Percentiles rank a stretch among this genome's conserved stretches.
These are phyloP conservation scores for Pararge aegeria DNA, from an alignment of 1,140 invertebrate genomes.

Conservation along the genomic window DNA sequence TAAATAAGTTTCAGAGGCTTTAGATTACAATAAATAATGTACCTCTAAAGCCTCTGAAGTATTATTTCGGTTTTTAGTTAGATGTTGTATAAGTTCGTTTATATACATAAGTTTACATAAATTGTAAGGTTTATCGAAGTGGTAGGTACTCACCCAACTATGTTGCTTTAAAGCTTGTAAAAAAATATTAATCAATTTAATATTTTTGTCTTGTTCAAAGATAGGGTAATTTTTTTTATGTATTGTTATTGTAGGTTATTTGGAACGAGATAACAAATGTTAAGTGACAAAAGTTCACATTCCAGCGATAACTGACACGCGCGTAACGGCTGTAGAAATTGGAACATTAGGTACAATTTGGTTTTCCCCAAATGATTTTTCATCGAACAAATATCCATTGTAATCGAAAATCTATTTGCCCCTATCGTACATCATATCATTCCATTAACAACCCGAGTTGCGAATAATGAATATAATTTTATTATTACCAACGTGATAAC, in stretches of 20 bases:
- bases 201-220: background rate
- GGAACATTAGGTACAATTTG: background rate
- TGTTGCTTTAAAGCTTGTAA: too few species aligned
- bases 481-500: conserved; percentile 65
- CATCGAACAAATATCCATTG: background rate
- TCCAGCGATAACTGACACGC: background rate
- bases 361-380: conserved; percentile 3
- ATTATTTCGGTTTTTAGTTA: too few species aligned
- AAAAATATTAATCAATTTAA: too few species aligned
- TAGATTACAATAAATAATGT: too few species aligned
- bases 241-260: background rate
- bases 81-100: too few species aligned
- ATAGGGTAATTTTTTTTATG: background rate
- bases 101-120: too few species aligned
- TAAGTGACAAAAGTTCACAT: background rate
- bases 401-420: background rate
- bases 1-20: too few species aligned
- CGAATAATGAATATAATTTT: conserved; percentile 42
- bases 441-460: conserved; percentile 1
- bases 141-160: too few species aligned
- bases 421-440: background rate
- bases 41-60: too few species aligned
- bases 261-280: background rate
- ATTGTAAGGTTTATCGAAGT: too few species aligned
- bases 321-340: background rate